These are phyloP conservation scores for Atlantisia rogersi DNA, from an alignment of 2,113 vertebrate species.

Conservation along the genomic window DNA sequence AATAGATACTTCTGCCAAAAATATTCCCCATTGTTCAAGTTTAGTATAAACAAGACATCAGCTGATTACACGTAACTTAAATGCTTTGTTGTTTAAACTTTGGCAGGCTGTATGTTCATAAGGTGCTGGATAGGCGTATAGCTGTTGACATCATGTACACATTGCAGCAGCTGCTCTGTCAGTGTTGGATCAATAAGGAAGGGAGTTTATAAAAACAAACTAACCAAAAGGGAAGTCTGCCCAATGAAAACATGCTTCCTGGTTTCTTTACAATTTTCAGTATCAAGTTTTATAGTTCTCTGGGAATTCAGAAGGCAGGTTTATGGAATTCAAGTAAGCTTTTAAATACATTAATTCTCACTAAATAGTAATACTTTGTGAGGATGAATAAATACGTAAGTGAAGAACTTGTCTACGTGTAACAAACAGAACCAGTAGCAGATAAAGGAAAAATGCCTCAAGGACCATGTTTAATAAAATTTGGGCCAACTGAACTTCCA, in stretches of 20 bases:
- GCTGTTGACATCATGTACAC: rapidly evolving
- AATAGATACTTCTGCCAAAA: constrained; percentile 13
- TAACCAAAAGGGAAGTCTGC: not conserved
- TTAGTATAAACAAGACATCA: not conserved
- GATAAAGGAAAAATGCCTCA: not conserved
- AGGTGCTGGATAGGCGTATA: rapidly evolving
- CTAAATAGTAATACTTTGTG: not conserved
- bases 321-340: not conserved
- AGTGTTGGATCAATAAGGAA: not conserved
- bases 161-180: not conserved
- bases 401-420: not conserved
- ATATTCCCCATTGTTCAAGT: not conserved
- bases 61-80: not conserved
- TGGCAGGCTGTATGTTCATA: not conserved
- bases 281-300: not conserved
- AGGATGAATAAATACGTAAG: not conserved
- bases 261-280: not conserved
- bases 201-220: not conserved
- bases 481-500: not conserved
- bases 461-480: not conserved
- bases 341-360: not conserved
- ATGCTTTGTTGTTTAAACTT: not conserved
- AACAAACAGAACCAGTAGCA: not conserved
- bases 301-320: not conserved
- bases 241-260: not conserved